Base-by-base conservation (phyloP, 2,113 vertebrate genomes). In the Piprites chloris region DNA sequence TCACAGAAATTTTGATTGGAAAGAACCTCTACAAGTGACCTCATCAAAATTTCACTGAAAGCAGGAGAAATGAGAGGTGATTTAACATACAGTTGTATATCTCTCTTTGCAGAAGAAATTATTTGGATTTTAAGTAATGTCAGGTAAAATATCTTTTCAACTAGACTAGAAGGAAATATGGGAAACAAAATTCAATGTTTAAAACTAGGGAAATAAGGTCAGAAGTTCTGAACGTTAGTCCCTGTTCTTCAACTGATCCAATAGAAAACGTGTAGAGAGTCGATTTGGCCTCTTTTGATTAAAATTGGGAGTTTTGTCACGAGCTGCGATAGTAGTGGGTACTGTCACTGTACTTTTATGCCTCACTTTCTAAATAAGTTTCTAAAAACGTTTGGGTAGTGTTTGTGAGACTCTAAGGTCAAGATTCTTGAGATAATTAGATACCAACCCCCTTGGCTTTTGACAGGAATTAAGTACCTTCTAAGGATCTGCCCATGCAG, bases 1-100 rank as follows among this genome's bases (percentile, higher is more conserved):
- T 94, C 37, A 30, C 19, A 71, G 59, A 92, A 95, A 75, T 67
- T 35, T 75, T 89, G 79, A 93, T 95, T 86, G 56, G 86, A 81
- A 96, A 55, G 52, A 55, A 84, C 65, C 47, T 89, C 61, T 53
- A 12, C 88, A 78, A 74, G 62, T 75, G 56, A 84, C 68, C 83
- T 88, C 61, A 74, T 67, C 33, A 27, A 71, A 61, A 52, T 86
- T 80, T 74, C 73, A 27, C 30, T 56, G 59, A 41, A 93, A 92
- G 30, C 33, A 33, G 39, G 26, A 92, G 86, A 63, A 90, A 83
- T 27, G 42, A 79, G 41, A 66, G 32, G 5, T 42, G 39, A 69
- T 93, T 91, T 88, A 71, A 27, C 73, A 95, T 93, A 85, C 90
- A 90, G 59, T 47, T 0, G 0, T 58, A 50, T 15, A 32, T 42